Evolutionary conservation across 2,113 vertebrate genomes (phyloP).

Genomic region (Syngnathus floridae): DNA sequence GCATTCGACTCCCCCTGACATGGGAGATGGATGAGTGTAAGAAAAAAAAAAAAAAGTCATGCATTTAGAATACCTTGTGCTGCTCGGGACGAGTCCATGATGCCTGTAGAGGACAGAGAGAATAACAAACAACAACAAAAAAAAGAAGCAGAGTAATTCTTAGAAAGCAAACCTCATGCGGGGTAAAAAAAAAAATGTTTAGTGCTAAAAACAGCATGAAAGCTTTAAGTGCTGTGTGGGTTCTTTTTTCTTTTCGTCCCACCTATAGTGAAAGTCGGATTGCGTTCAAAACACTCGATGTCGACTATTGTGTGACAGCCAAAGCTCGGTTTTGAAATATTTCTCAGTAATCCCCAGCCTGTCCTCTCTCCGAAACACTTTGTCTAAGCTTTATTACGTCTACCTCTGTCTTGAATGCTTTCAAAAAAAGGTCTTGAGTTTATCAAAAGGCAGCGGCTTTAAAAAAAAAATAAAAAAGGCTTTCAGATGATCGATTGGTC

Average conservation of each 20-base stretch:
- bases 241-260: conserved; percentile 14
- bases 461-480: background rate
- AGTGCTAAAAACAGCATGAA: conserved; percentile 39
- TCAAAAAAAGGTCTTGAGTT: conserved; percentile 34
- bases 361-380: conserved; percentile 11
- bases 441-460: conserved; percentile 16
- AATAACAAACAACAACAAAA: conserved; percentile 74
- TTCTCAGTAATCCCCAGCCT: background rate
- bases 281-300: conserved; percentile 21
- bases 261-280: conserved; percentile 39
- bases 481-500: conserved; percentile 3
- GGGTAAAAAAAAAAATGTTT: conserved; percentile 24
- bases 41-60: conserved; percentile 56
- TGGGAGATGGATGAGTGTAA: conserved; percentile 53
- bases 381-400: conserved; percentile 5
- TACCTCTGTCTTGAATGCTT: conserved; percentile 22
- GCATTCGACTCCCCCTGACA: conserved; percentile 40
- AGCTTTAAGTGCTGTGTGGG: conserved; percentile 20
- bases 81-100: conserved; percentile 98
- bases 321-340: conserved; percentile 11
- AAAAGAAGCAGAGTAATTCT: conserved; percentile 66
- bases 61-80: conserved; percentile 91
- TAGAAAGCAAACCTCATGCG: conserved; percentile 60
- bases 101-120: conserved; percentile 95
- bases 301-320: conserved; percentile 6